Evolutionary conservation across 2,888 invertebrate genomes (phyloP).

Genomic region (Hesperia comma): DNA sequence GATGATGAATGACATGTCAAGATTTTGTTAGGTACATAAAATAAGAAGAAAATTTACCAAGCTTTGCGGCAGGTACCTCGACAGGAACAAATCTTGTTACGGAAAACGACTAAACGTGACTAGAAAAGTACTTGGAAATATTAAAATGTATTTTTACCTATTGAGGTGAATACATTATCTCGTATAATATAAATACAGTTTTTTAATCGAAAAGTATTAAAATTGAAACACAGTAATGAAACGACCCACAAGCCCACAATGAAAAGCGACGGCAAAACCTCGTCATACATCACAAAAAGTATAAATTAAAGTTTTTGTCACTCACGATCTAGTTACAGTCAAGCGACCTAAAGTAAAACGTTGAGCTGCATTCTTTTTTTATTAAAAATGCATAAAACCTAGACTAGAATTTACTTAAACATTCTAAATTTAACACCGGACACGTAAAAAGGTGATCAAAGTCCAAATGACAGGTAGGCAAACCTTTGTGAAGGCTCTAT

Average conservation of each 20-base stretch:
- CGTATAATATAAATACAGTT: no score
- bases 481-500: conserved; percentile 11
- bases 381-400: conserved; percentile 1
- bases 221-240: no score
- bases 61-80: not conserved
- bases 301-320: not conserved
- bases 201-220: no score
- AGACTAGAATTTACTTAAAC: conserved; percentile 1
- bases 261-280: not conserved
- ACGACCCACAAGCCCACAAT: no score
- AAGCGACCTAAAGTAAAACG: not conserved
- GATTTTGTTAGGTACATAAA: no score
- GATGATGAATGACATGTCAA: no score
- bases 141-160: not conserved
- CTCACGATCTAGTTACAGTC: not conserved
- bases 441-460: conserved; percentile 18
- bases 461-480: not conserved
- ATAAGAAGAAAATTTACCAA: not conserved
- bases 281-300: not conserved
- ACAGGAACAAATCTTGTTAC: conserved; percentile 2
- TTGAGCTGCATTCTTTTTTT: not conserved
- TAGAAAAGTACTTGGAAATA: not conserved
- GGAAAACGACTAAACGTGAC: not conserved
- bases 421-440: conserved; percentile 1
- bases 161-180: no score